Conservation (phyloP, 2,888 invertebrate species). For the Bombylius major region DNA sequence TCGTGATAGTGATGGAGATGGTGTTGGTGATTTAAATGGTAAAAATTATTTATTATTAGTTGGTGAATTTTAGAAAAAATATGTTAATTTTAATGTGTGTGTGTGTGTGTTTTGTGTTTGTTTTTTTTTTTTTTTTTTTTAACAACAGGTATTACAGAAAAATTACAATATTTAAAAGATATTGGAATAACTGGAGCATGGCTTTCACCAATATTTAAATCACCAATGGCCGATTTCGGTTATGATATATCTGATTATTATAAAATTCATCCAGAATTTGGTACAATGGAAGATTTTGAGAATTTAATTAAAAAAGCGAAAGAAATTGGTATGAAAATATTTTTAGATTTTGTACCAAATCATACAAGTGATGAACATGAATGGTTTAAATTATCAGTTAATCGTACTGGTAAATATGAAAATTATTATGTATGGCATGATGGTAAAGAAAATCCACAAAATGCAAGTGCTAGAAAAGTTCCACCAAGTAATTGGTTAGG, state of each 20-base stretch:
- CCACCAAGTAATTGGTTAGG: slow-evolving; percentile 30
- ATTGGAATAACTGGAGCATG: slow-evolving; percentile 64
- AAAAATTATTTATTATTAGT: slow-evolving; percentile 9
- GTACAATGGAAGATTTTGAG: slow-evolving; percentile 58
- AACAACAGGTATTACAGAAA: slow-evolving; percentile 41
- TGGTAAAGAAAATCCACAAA: slow-evolving; percentile 34
- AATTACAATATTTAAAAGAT: slow-evolving; percentile 50
- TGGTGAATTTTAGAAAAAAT: no score
- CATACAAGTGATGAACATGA: slow-evolving; percentile 68
- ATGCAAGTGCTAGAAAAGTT: slow-evolving; percentile 18
- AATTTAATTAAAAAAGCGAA: slow-evolving; percentile 45
- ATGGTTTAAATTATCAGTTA: slow-evolving; percentile 70
- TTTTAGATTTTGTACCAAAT: slow-evolving; percentile 60
- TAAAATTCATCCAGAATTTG: slow-evolving; percentile 58
- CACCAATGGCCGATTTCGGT: slow-evolving; percentile 77
- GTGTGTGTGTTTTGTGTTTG: no score
- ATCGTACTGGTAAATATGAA: slow-evolving; percentile 46
- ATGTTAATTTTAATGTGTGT: no score
- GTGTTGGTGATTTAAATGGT: slow-evolving; percentile 77
- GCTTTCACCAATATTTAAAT: slow-evolving; percentile 73
- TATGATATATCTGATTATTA: slow-evolving; percentile 75
- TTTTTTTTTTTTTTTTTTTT: no score
- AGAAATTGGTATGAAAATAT: slow-evolving; percentile 41
- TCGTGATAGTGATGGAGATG: slow-evolving; percentile 70
- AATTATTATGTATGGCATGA: slow-evolving; percentile 69